Evolutionary conservation across 2,888 invertebrate species (phyloP).

Genomic region (Keiferia lycopersicella): DNA sequence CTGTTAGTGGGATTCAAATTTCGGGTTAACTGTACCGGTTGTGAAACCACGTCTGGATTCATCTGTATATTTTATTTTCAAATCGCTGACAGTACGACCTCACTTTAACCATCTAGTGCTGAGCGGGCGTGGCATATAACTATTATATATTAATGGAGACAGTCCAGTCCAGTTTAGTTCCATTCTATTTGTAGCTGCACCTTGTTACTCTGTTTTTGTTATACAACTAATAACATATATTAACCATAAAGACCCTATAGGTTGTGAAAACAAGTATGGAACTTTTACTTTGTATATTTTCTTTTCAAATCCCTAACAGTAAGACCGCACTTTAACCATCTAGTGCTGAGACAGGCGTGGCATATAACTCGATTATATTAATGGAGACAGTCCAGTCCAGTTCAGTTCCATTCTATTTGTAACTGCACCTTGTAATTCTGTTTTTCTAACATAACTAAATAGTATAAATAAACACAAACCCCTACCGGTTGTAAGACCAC

Average conservation of each 20-base stretch:
- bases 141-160: constrained; percentile 14
- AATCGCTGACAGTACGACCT: constrained; percentile 15
- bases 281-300: too few species aligned
- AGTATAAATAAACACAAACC: too few species aligned
- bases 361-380: constrained; percentile 14
- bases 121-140: constrained; percentile 11
- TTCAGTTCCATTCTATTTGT: constrained; percentile 24
- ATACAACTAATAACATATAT: too few species aligned
- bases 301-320: constrained; percentile 4
- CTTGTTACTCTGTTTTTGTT: constrained; percentile 33
- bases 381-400: constrained; percentile 5
- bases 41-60: too few species aligned
- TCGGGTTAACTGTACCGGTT: too few species aligned
- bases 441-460: too few species aligned
- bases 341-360: constrained; percentile 19
- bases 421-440: constrained; percentile 31
- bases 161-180: constrained; percentile 6
- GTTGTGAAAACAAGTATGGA: too few species aligned
- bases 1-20: too few species aligned
- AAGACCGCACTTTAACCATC: neutral
- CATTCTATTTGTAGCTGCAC: constrained; percentile 26
- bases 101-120: constrained; percentile 10
- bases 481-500: too few species aligned
- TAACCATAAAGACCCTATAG: too few species aligned
- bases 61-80: neutral